Base-by-base conservation (phyloP, 2,113 vertebrate genomes). In the Hypomesus transpacificus region DNA sequence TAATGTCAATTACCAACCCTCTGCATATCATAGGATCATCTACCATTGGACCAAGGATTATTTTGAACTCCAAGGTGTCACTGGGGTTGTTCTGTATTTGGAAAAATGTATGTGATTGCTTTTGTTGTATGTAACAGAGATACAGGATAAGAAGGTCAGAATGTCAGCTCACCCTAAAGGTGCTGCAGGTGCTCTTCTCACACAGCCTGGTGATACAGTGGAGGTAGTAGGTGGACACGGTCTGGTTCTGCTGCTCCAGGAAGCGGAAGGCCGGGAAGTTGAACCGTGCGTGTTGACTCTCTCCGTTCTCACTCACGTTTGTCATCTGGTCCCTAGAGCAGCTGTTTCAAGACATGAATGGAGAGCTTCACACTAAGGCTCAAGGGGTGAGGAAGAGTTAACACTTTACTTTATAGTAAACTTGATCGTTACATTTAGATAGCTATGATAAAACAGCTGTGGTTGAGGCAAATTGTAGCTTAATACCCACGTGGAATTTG, bases 251-350 rank as follows among this genome's bases (percentile, higher is more conserved):
- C 83, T 92, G 87, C 77, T 91, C 87, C 22, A 87, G 74, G 79
- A 93, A 92, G 51, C 90, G 82, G 80, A 91, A 93, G 74, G 88
- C 87, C 14, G 79, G 68, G 80, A 93, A 94, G 71, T 72, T 84
- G 75, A 78, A 92, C 71, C 84, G 82, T 65, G 84, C 75, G 1
- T 80, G 80, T 73, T 92, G 87, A 84, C 87, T 84, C 75, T 76
- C 31, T 63, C 85, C 87, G 18, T 92, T 93, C 82, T 86, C 69
- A 17, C 65, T 46, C 28, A 88, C 87, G 64, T 69, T 73, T 51
- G 88, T 87, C 70, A 68, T 20, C 13, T 20, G 69, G 62, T 88
- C 89, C 52, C 63, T 84, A 70, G 75, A 63, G 75, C 87, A 92
- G 16, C 53, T 54, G 53, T 54, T 17, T 17, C 53, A 54, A 54